Evolutionary conservation across 2,797 vertebrate genomes (phyloP).

Genomic region (Siniperca obscura): DNA sequence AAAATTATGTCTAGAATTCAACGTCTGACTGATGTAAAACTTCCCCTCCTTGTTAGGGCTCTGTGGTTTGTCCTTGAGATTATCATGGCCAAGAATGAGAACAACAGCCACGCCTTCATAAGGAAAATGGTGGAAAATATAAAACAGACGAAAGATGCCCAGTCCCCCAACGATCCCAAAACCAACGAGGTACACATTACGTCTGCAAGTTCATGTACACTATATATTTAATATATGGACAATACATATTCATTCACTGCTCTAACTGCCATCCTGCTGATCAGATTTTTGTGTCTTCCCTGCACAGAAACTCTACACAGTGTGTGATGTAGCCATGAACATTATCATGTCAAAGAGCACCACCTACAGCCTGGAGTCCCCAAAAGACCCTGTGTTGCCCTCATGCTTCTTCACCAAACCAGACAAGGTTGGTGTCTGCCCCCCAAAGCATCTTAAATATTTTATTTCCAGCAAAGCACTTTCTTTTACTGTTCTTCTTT

Average conservation of each 20-base stretch:
- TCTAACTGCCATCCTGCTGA: neutral
- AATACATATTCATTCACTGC: too few species aligned
- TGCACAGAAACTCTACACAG: slow-evolving; percentile 95
- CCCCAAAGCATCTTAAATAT: neutral
- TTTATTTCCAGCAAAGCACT: neutral
- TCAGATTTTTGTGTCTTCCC: neutral
- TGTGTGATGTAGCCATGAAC: slow-evolving; percentile 99
- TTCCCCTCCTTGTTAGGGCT: slow-evolving; percentile 83
- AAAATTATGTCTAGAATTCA: neutral
- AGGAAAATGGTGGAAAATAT: slow-evolving; percentile 99
- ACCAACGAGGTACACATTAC: slow-evolving; percentile 91
- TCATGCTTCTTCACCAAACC: slow-evolving; percentile 96
- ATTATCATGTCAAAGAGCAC: slow-evolving; percentile 99
- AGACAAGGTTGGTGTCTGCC: slow-evolving; percentile 89
- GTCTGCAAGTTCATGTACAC: neutral
- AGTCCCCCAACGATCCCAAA: slow-evolving; percentile 92
- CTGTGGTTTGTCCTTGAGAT: slow-evolving; percentile 99
- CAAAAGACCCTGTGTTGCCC: slow-evolving; percentile 97
- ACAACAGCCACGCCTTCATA: slow-evolving; percentile 98
- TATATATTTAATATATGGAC: neutral
- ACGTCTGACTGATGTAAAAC: slow-evolving; percentile 18
- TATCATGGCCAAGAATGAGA: slow-evolving; percentile 98
- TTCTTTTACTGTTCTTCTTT: neutral
- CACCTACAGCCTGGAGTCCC: slow-evolving; percentile 98
- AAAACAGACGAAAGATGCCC: slow-evolving; percentile 97